Evolutionary conservation across 2,888 invertebrate species (phyloP), one percentile per base, ranked within the genome.

Genomic region (Allophyes oxyacanthae): DNA sequence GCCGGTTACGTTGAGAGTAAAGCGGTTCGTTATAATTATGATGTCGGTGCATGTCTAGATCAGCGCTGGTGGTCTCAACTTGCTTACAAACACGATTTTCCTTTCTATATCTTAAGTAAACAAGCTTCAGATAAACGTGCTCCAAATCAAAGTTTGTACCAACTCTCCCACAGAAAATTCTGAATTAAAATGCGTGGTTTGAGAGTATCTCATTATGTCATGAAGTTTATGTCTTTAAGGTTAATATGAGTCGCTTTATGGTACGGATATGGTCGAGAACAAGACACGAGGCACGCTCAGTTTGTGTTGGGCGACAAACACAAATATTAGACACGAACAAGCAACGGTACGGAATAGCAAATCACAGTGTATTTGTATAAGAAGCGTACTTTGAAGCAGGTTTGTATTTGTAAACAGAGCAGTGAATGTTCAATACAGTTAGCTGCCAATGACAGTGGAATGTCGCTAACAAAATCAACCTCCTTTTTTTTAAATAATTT

Each of bases 321-420:
- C 90, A 92, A 92, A 93, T 91, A 92, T 91, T 88, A 83, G 86
- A 78, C 83, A 74, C 77, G 85, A 87, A 87, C 90, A 89, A 89
- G 83, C 88, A 86, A 80, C 79, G 78, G 82, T 84, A 86, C 86
- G 88, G 90, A 91, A 92, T 91, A 92, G 90, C 90, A 91, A 92
- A 92, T 90, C 90, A 87, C 86, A 79, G 80, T 70, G 78, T 90
- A 85, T 91, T 92, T 91, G 87, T 84, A 77, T 81, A 87, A 85
- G 86, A 83, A 84, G 84, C 84, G 85, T 86, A 89, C 87, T 88
- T 86, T 79, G 87, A 86, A 80, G 81, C 86, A 77, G 82, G 85
- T 84, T 84, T 81, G 84, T 85, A 82, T 85, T 84, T 82, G 90
- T 90, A 87, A 89, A 91, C 85, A 90, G 84, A 86, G 84, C 84